Base-by-base conservation (phyloP, 2,888 invertebrate genomes). In the Andrena bucephala region DNA sequence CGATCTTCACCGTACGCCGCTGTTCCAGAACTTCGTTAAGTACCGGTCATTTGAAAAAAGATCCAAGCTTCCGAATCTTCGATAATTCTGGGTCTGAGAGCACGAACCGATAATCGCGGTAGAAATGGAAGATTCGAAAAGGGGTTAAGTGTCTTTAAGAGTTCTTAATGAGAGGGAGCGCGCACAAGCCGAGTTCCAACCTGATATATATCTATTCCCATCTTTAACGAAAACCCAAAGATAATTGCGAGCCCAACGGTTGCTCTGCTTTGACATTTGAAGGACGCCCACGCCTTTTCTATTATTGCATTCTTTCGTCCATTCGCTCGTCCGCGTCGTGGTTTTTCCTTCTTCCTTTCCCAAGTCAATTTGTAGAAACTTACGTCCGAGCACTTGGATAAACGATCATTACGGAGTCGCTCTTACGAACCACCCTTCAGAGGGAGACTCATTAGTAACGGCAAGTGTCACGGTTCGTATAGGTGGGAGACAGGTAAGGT, bases 391-490 rank as follows among this genome's bases (percentile, higher is more conserved):
- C 16, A 68, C 57, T 67, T 82, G 59, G 76, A 81, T 85, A 85
- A 85, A 81, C 85, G 84, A 72, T 84, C 81, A 77, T 84, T 81
- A 84, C 66, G 57, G 62, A 65, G 67, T 66, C 63, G 70, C 68
- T 80, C 52, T 74, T 73, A 65, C 70, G 63, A 71, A 36, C 68
- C 57, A 65, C 54, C 63, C 79, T 74, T 68, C 77, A 31, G 50
- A 68, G 67, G 66, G 74, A 54, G 42, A 87, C 78, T 85, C 88
- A 88, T 88, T 86, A 85, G 82, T 75, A 80, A 57, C 36, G 62
- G 69, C 66, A 78, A 88, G 77, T 71, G 83, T 85, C 85, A 76
- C 71, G 81, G 83, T 80, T 84, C 84, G 79, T 76, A 76, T 54
- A 27, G 72, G 59, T 36, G 66, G 68, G 10, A 54, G 84, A 86